Evolutionary conservation across 2,888 invertebrate species (phyloP).

Genomic region (Eubasilissa splendida): DNA sequence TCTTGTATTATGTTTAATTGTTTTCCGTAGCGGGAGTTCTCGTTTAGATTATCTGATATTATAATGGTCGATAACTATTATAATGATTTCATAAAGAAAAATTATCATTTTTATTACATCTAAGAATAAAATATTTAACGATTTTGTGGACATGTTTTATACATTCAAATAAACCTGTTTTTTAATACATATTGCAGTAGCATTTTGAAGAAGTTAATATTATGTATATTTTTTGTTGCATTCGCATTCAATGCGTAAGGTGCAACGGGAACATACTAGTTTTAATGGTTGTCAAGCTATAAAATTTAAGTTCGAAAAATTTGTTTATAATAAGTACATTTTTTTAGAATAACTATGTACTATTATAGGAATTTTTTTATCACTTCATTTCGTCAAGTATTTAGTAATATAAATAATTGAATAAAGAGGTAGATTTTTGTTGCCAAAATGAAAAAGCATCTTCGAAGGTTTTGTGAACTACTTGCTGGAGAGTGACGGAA

Average conservation of each 20-base stretch:
- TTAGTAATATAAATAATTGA: too few species aligned
- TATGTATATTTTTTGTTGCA: too few species aligned
- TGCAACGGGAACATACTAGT: not conserved
- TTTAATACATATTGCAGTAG: too few species aligned
- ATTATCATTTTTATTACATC: not conserved
- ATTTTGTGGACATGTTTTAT: not conserved
- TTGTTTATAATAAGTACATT: too few species aligned
- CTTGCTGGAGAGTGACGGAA: not conserved
- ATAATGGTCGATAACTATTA: slow-evolving; percentile 1
- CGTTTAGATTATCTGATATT: not conserved
- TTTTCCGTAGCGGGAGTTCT: not conserved
- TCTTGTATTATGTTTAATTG: too few species aligned
- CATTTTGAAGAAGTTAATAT: too few species aligned
- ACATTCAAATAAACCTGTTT: too few species aligned
- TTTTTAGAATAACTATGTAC: too few species aligned
- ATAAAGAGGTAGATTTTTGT: not conserved
- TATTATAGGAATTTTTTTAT: too few species aligned
- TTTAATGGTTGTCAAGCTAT: not conserved
- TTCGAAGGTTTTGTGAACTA: not conserved
- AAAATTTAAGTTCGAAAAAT: too few species aligned
- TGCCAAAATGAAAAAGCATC: not conserved
- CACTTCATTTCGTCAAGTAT: too few species aligned
- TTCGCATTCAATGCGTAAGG: too few species aligned
- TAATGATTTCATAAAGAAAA: slow-evolving; percentile 11
- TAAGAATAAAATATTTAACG: slow-evolving; percentile 1